Percentiles rank a stretch among this genome's conserved stretches.
These are phyloP conservation scores for Thyatira batis DNA, from an alignment of 2,888 invertebrate species.

Conservation along the genomic window DNA sequence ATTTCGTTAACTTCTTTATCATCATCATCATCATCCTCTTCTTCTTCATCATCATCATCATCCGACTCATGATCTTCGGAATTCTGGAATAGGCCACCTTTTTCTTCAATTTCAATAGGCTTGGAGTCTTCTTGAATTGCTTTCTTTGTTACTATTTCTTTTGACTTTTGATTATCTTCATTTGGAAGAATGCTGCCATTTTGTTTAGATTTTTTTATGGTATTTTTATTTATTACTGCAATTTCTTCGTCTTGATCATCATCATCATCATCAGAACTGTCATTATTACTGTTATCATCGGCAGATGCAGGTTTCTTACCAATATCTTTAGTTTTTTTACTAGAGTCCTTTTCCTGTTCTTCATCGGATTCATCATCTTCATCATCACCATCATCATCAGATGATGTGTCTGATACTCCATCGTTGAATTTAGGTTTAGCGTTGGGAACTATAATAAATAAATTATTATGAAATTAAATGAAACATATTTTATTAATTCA, in stretches of 20 bases:
- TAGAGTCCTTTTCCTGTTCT: conserved; percentile 11
- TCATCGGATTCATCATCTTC: conserved; percentile 36
- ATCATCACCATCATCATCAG: conserved; percentile 51
- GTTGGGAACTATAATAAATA: conserved; percentile 60
- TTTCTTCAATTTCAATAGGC: neutral
- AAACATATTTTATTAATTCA: too few relatives aligned
- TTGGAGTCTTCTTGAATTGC: neutral
- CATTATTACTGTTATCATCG: conserved; percentile 6
- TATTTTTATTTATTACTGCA: conserved; percentile 4
- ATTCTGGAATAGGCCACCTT: conserved; percentile 9
- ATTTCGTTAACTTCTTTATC: conserved; percentile 23
- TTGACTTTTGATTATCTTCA: neutral
- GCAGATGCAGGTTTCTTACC: conserved; percentile 3
- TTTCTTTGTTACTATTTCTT: neutral
- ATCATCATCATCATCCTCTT: conserved; percentile 26
- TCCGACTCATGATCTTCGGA: conserved; percentile 13
- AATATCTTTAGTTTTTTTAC: conserved; percentile 8
- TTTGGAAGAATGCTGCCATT: neutral
- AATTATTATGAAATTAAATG: neutral
- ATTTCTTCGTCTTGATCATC: conserved; percentile 13
- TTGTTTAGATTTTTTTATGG: neutral
- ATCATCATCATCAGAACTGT: conserved; percentile 20
- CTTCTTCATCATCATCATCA: conserved; percentile 25
- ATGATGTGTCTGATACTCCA: conserved; percentile 67
- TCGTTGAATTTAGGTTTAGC: conserved; percentile 66